Evolutionary conservation across 2,113 vertebrate species (phyloP).

Genomic region (Rhinolophus ferrumequinum): DNA sequence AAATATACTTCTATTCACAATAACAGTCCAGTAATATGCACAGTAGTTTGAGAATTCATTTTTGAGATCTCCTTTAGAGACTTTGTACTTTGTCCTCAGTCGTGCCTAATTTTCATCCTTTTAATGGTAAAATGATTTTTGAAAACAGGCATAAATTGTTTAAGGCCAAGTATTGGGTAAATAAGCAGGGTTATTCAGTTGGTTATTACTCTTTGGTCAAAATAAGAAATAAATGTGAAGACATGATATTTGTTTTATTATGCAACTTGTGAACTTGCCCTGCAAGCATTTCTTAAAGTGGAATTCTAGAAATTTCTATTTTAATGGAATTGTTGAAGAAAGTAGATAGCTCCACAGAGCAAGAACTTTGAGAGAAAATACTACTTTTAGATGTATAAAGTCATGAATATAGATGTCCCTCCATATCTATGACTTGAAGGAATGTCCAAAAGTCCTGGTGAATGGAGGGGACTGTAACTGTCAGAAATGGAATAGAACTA

Average conservation of each 20-base stretch:
- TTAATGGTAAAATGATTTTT: neutral
- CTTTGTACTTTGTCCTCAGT: neutral
- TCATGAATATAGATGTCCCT: neutral
- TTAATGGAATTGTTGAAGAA: neutral
- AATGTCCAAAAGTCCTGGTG: neutral
- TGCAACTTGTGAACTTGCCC: neutral
- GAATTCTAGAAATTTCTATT: slow-evolving; percentile 8
- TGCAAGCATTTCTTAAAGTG: neutral
- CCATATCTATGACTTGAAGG: neutral
- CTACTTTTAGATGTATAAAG: neutral
- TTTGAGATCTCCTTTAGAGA: neutral
- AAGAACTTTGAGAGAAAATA: neutral
- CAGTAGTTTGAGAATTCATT: slow-evolving; percentile 4
- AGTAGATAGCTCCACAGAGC: neutral
- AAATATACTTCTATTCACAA: neutral
- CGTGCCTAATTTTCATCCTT: neutral
- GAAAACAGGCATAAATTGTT: slow-evolving; percentile 30
- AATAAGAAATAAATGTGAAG: slow-evolving; percentile 18
- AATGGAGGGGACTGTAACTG: neutral
- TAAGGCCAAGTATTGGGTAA: neutral
- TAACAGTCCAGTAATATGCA: neutral
- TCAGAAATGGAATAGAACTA: neutral
- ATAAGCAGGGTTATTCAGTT: neutral
- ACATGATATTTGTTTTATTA: neutral
- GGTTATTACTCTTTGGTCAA: neutral